These are phyloP conservation scores for Ictidomys tridecemlineatus DNA, from an alignment of 2,113 vertebrate genomes.

Conservation along the genomic window DNA sequence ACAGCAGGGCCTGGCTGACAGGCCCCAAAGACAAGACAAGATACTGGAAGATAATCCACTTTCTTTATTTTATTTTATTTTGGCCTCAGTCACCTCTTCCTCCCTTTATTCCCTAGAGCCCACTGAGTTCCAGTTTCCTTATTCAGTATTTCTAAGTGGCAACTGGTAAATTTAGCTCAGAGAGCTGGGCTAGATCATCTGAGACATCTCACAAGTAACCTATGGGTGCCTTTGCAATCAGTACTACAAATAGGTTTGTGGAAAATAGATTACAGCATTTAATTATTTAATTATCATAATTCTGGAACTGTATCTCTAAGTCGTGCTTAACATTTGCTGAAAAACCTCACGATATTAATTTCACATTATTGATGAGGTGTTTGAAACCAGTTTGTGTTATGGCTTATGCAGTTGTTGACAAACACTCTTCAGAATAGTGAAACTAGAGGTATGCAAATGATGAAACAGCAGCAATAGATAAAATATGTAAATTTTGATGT, in stretches of 20 bases:
- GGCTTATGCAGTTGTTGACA: background rate
- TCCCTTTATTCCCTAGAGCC: background rate
- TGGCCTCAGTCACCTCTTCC: background rate
- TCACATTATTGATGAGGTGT: background rate
- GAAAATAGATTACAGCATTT: background rate
- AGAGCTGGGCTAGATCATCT: background rate
- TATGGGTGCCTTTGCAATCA: background rate
- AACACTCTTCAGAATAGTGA: background rate
- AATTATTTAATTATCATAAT: background rate
- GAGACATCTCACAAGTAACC: background rate
- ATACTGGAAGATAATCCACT: no score
- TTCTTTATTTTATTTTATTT: background rate
- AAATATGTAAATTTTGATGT: background rate
- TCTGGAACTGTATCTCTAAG: background rate
- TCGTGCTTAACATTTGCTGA: constrained; percentile 18
- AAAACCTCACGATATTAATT: background rate
- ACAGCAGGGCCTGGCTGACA: no score
- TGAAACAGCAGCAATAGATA: background rate
- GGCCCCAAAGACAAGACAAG: no score
- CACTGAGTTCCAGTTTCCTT: background rate
- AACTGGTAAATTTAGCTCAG: background rate
- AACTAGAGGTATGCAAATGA: background rate
- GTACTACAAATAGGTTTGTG: background rate
- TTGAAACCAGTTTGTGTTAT: background rate
- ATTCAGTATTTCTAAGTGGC: background rate